Percentiles rank a stretch among this genome's conserved stretches.
These are phyloP conservation scores for Gastrophysa polygoni DNA, from an alignment of 2,888 invertebrate species.

Conservation along the genomic window DNA sequence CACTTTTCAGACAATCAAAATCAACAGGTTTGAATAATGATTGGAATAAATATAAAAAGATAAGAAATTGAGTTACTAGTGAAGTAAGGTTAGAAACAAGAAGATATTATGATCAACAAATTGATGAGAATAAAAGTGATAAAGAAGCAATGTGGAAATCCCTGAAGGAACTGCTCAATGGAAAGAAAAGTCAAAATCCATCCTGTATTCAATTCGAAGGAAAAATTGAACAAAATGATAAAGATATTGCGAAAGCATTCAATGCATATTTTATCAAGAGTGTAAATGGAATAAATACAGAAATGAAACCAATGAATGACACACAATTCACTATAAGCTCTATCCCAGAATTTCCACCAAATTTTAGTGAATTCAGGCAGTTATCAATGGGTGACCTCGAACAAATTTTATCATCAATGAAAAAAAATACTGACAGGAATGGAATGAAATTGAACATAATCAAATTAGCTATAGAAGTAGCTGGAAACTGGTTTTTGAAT, in stretches of 20 bases:
- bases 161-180: no score
- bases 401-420: background rate
- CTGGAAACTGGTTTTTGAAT: background rate
- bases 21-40: no score
- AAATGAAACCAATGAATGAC: background rate
- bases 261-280: background rate
- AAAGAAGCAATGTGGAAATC: no score
- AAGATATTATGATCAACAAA: no score
- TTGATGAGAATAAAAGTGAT: no score
- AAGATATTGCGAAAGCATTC: background rate
- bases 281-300: background rate
- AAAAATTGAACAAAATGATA: no score
- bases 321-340: background rate
- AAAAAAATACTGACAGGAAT: conserved; percentile 1
- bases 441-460: conserved; percentile 1
- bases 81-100: no score
- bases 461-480: background rate
- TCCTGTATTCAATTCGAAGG: no score
- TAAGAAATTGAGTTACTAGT: no score
- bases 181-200: no score
- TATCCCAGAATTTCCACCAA: background rate
- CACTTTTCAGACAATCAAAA: no score
- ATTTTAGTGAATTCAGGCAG: conserved; percentile 2
- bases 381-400: conserved; percentile 1
- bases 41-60: no score